phyloP scores from a whole-genome alignment of 2,113 vertebrate genomes.

The Syngnathus scovelli region DNA sequence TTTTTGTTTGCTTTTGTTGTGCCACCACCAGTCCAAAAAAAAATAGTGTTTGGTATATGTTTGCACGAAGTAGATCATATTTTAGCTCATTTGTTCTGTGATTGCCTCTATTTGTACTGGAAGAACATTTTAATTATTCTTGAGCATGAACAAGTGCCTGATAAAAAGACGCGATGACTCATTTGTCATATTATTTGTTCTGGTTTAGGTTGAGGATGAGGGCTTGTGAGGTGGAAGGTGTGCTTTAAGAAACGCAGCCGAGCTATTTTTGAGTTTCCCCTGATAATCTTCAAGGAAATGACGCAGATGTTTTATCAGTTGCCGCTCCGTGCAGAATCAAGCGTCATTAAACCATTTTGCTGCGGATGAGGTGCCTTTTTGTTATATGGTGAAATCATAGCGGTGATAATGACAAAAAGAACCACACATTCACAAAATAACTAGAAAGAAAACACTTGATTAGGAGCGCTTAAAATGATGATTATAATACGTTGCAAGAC shows the following conservation, averaged over 20 bases:
- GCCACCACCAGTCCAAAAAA: background rate
- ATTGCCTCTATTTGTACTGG: background rate
- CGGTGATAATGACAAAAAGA: constrained; percentile 42
- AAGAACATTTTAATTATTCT: background rate
- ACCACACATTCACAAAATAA: constrained; percentile 40
- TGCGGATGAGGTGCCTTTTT: constrained; percentile 51
- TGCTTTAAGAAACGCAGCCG: constrained; percentile 40
- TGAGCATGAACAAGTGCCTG: background rate
- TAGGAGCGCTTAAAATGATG: constrained; percentile 38
- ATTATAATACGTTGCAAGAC: constrained; percentile 45
- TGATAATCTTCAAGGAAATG: constrained; percentile 58
- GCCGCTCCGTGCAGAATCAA: constrained; percentile 47
- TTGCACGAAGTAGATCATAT: background rate
- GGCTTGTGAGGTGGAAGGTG: background rate
- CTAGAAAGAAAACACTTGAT: constrained; percentile 51
- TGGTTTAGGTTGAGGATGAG: background rate
- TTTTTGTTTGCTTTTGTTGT: background rate
- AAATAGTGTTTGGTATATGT: background rate
- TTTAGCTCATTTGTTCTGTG: background rate
- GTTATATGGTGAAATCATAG: constrained; percentile 58
- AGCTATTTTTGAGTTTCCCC: constrained; percentile 55
- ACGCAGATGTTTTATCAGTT: constrained; percentile 46
- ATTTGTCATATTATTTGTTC: constrained; percentile 40
- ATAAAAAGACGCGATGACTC: constrained; percentile 41
- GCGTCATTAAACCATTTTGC: constrained; percentile 49